A percentile compares a stretch with the other conserved stretches of the same genome.
Conservation (phyloP, 1,140 invertebrate species). For the Oreohelix idahoensis region DNA sequence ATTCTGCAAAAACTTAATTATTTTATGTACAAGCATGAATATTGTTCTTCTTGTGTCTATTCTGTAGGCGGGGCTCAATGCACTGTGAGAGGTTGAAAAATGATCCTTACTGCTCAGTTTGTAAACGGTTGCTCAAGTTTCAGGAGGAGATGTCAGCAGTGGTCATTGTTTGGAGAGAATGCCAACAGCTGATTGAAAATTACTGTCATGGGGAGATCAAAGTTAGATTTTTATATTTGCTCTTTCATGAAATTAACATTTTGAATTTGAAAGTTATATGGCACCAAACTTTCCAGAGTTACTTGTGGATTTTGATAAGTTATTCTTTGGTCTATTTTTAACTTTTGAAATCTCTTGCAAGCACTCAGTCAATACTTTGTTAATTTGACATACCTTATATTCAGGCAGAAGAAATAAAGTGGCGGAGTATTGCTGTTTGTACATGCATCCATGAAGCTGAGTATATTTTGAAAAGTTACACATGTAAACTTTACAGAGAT, state of each 20-base stretch:
- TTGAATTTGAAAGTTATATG: background rate
- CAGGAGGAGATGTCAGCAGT: constrained; percentile 80
- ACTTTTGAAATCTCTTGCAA: too few species aligned
- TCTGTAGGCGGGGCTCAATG: constrained; percentile 62
- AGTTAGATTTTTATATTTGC: background rate
- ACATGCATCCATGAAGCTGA: too few species aligned
- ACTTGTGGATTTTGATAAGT: background rate
- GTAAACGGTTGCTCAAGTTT: constrained; percentile 77
- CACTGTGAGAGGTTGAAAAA: constrained; percentile 70
- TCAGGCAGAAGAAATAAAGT: too few species aligned
- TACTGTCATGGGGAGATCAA: constrained; percentile 75
- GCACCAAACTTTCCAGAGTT: background rate
- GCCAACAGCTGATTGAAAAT: constrained; percentile 77
- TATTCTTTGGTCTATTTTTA: background rate
- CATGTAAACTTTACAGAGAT: too few species aligned
- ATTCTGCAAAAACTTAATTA: background rate
- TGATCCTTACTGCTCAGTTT: constrained; percentile 75
- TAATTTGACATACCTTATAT: too few species aligned
- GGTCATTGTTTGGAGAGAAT: constrained; percentile 77
- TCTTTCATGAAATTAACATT: too few species aligned
- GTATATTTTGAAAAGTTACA: too few species aligned
- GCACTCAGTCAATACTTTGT: too few species aligned
- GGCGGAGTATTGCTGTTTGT: too few species aligned
- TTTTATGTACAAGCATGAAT: background rate
- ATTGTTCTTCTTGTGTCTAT: background rate